Base-by-base conservation (phyloP, 2,888 invertebrate species). In the Anticlea derivata region DNA sequence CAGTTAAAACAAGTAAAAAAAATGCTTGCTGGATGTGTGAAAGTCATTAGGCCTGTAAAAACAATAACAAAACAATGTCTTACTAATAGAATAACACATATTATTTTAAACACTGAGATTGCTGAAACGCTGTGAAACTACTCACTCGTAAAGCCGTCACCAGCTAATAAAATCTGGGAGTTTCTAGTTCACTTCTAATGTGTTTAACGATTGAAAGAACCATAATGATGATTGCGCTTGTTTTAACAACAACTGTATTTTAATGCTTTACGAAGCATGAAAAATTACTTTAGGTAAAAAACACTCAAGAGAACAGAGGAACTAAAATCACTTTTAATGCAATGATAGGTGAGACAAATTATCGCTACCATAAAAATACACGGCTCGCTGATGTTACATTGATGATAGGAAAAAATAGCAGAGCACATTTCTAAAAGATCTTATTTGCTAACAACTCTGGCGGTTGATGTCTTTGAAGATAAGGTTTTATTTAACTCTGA, bases 381-480 rank as follows among this genome's bases (percentile, higher is more conserved):
- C 11, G 12, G 12, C n/a, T 23, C 23, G 4, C 1, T 23, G 23
- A 23, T 23, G 5, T 23, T 3, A 23, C 4, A 17, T 23, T 23
- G 1, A 27, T 8, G 4, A 27, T 27, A 27, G 7, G 10, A 23
- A 7, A 30, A 13, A 30, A 33, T 11, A 24, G 17, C 41, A 35
- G 22, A 39, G 33, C 35, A 47, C 24, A 34, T 40, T 46, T 50
- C 8, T 30, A 46, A 50, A 54, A 50, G 41, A 23, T 30, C 48
- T 35, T 53, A 54, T 50, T 51, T 47, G 37, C 51, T 13, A 44
- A 44, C 43, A 37, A 27, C 48, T 40, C 37, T 43, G 46, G 53
- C 59, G 64, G 61, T 50, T 48, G 59, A 61, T 61, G 47, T 40
- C 58, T 60, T 63, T 55, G 52, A 58, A 59, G 60, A 60, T 63